Percentiles rank a stretch among this genome's conserved stretches.
Conservation (phyloP, 2,113 vertebrate species). For the Vulpes ferrilata region DNA sequence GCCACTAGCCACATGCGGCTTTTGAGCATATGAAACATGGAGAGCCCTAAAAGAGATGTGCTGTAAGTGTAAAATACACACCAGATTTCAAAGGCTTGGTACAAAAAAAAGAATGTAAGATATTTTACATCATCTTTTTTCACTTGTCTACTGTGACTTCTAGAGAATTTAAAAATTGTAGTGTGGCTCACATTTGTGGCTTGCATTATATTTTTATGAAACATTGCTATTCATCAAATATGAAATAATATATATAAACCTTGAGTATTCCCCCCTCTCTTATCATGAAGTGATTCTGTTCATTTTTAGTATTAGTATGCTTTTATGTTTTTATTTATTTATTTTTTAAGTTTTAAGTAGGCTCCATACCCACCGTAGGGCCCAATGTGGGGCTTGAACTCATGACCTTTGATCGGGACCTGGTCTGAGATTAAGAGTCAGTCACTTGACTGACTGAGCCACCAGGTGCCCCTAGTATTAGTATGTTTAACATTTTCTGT, state of each 20-base stretch:
- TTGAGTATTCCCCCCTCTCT: background rate
- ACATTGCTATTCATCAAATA: background rate
- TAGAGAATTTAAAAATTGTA: constrained; percentile 5
- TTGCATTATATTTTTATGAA: constrained; percentile 34
- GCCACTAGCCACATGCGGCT: background rate
- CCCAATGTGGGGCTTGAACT: background rate
- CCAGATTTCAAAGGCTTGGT: constrained; percentile 8
- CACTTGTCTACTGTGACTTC: constrained; percentile 12
- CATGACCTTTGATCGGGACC: background rate
- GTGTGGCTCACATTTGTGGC: background rate
- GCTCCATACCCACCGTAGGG: background rate
- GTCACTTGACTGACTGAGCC: background rate
- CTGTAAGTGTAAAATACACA: background rate
- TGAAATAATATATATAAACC: background rate
- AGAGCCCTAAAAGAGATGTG: background rate
- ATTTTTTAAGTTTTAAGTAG: background rate
- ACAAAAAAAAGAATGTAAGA: background rate
- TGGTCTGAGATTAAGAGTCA: background rate
- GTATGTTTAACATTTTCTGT: constrained; percentile 54
- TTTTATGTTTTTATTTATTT: background rate
- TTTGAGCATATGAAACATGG: background rate
- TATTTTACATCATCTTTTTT: constrained; percentile 18
- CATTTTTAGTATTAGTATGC: constrained; percentile 8
- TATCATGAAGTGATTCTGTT: background rate
- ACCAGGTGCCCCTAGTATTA: background rate